Evolutionary conservation across 2,797 vertebrate species (phyloP).

Genomic region (Sebastes trivittatus): DNA sequence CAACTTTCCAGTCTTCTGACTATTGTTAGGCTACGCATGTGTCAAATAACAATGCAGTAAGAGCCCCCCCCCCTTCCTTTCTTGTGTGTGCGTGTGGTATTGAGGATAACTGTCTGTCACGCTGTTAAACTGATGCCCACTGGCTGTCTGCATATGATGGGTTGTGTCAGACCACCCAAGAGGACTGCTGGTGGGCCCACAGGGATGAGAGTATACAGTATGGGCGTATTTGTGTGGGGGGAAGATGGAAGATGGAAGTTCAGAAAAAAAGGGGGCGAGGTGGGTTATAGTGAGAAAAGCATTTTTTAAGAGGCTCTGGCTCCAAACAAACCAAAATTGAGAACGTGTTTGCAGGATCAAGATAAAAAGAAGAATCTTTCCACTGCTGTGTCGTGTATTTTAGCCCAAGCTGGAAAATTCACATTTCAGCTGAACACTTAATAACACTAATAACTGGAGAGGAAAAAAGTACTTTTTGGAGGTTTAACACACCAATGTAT

Average conservation of each 20-base stretch:
- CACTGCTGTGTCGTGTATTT: conserved; percentile 15
- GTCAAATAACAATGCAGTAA: conserved; percentile 73
- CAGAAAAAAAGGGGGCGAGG: not conserved
- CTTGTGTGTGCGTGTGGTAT: conserved; percentile 59
- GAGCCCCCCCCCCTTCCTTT: conserved; percentile 53
- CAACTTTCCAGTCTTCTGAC: not conserved
- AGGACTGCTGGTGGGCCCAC: conserved; percentile 72
- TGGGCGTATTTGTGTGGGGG: conserved; percentile 49
- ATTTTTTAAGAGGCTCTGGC: conserved; percentile 42
- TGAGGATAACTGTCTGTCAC: conserved; percentile 72
- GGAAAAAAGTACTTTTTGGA: not conserved
- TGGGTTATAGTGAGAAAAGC: conserved; percentile 28
- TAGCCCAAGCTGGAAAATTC: not conserved
- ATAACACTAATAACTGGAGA: not conserved
- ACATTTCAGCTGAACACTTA: not conserved
- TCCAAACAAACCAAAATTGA: conserved; percentile 56
- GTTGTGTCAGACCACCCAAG: conserved; percentile 81
- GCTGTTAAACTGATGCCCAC: conserved; percentile 72
- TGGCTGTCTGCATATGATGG: conserved; percentile 73
- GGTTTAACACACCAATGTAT: not conserved
- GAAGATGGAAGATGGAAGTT: conserved; percentile 12
- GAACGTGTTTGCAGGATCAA: conserved; percentile 50
- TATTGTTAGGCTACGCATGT: conserved; percentile 31
- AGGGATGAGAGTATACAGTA: conserved; percentile 63
- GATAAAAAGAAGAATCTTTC: conserved; percentile 28